Conservation (phyloP, 2,888 invertebrate species). For the Timema cristinae region DNA sequence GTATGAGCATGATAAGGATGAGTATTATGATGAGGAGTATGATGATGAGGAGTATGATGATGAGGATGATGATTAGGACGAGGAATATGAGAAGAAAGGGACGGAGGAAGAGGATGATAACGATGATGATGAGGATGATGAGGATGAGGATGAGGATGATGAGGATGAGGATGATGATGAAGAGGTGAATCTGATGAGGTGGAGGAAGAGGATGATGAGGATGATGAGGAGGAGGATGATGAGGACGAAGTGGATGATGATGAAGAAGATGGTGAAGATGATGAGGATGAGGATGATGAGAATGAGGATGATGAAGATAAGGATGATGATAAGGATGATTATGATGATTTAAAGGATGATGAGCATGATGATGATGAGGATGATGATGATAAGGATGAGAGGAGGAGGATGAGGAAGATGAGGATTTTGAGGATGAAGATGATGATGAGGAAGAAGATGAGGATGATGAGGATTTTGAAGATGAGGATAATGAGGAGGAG, state of each 20-base stretch:
- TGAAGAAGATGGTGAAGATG: not conserved
- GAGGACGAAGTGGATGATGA: not conserved
- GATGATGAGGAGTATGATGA: too few relatives aligned
- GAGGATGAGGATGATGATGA: too few relatives aligned
- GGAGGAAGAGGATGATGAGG: not conserved
- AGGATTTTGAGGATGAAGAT: not conserved
- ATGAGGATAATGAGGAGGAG: not conserved
- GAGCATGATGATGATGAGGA: not conserved
- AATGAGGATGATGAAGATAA: not conserved
- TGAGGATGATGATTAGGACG: too few relatives aligned
- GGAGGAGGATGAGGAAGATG: not conserved
- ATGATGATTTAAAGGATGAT: not conserved
- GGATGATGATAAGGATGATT: constrained; percentile 2
- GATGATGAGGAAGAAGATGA: not conserved
- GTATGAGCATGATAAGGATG: not conserved
- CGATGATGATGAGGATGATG: too few relatives aligned
- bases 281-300: too few relatives aligned
- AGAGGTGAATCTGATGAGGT: not conserved
- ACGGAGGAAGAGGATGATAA: not conserved
- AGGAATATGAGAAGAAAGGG: not conserved
- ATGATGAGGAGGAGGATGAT: too few relatives aligned
- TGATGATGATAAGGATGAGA: not conserved
- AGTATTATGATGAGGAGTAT: too few relatives aligned
- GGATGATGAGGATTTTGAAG: not conserved
- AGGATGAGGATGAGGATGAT: too few relatives aligned